A percentile compares a stretch with the other conserved stretches of the same genome.
Evolutionary conservation across 2,888 invertebrate genomes (phyloP).

Genomic region (Hydrotaea cyrtoneurina): DNA sequence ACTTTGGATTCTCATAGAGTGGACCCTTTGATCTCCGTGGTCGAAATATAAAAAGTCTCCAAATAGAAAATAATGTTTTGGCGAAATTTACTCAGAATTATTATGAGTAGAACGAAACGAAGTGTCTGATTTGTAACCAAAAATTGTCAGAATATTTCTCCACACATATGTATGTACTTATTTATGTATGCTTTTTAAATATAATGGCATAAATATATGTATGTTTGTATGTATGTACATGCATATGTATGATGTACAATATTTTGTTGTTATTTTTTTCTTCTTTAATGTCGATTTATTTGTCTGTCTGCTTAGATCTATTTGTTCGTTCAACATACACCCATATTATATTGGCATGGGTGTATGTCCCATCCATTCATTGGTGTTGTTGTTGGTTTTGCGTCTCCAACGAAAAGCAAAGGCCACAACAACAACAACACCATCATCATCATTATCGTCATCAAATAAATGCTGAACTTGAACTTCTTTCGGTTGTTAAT

Average conservation of each 20-base stretch:
- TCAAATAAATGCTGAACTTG: constrained; percentile 70
- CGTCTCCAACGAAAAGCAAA: background rate
- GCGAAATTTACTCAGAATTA: too few species aligned
- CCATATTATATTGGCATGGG: constrained; percentile 31
- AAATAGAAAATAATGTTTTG: too few species aligned
- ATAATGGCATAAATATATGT: too few species aligned
- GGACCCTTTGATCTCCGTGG: too few species aligned
- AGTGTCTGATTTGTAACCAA: too few species aligned
- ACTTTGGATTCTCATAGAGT: too few species aligned
- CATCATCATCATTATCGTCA: constrained; percentile 35
- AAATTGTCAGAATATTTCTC: too few species aligned
- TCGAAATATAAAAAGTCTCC: too few species aligned
- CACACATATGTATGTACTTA: too few species aligned
- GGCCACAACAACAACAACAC: background rate
- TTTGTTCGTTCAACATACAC: constrained; percentile 26
- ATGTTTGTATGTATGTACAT: background rate
- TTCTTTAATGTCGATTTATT: background rate
- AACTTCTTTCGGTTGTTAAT: constrained; percentile 66
- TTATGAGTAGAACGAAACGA: too few species aligned
- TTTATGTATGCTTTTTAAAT: too few species aligned
- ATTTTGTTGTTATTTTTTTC: background rate
- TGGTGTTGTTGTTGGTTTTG: constrained; percentile 2
- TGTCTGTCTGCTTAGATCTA: constrained; percentile 24
- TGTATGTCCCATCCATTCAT: constrained; percentile 12
- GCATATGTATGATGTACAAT: background rate